Conservation (phyloP, 1,140 invertebrate genomes). For the Cotesia glomerata region DNA sequence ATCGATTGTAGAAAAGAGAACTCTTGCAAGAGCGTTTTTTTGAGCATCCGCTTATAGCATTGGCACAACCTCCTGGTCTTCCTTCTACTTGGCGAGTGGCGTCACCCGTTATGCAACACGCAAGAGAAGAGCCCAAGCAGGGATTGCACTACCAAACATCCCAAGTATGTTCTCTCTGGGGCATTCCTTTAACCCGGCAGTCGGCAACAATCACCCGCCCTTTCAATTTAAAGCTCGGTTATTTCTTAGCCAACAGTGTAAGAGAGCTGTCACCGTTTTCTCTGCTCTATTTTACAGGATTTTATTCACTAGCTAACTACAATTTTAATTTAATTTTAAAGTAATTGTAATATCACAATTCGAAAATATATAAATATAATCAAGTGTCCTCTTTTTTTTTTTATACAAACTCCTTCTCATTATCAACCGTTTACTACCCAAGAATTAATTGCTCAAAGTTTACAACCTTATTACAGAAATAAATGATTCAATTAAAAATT, state of each 20-base stretch:
- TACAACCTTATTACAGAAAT: no score
- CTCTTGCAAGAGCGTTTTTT: slow-evolving; percentile 25
- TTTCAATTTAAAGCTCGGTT: slow-evolving; percentile 26
- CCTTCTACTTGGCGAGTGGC: slow-evolving; percentile 48
- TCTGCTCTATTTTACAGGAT: not conserved
- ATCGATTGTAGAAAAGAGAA: no score
- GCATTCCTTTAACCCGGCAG: slow-evolving; percentile 46
- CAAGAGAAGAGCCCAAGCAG: slow-evolving; percentile 42
- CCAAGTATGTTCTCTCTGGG: slow-evolving; percentile 46
- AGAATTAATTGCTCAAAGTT: no score
- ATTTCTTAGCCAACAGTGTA: slow-evolving; percentile 12
- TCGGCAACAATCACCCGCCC: slow-evolving; percentile 34
- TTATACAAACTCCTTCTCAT: no score
- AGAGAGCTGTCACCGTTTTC: not conserved
- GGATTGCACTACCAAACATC: slow-evolving; percentile 54
- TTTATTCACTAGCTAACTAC: not conserved
- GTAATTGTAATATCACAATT: no score
- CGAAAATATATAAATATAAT: no score
- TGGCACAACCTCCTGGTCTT: slow-evolving; percentile 47
- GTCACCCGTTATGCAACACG: slow-evolving; percentile 49
- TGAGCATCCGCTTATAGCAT: slow-evolving; percentile 38
- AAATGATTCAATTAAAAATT: no score
- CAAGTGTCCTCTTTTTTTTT: no score
- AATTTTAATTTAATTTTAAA: no score
- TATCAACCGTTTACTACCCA: no score